Evolutionary conservation across 2,888 invertebrate species (phyloP).

Genomic region (Aelia acuminata): DNA sequence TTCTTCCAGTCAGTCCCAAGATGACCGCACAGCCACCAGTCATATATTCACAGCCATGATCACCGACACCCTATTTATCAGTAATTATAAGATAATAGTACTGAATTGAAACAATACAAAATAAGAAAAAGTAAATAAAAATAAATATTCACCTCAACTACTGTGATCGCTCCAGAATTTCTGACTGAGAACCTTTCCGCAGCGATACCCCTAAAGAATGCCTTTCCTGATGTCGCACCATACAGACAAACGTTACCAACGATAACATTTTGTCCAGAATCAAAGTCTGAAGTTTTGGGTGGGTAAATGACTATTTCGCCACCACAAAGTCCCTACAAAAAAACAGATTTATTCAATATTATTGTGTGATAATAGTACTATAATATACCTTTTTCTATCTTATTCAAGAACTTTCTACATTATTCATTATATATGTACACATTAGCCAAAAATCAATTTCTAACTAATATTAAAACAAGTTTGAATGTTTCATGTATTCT

Average conservation of each 20-base stretch:
- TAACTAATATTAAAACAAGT: no score
- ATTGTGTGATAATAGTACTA: neutral
- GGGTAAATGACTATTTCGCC: conserved; percentile 95
- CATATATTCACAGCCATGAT: conserved; percentile 99
- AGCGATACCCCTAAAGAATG: conserved; percentile 95
- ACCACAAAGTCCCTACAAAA: conserved; percentile 86
- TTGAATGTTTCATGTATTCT: no score
- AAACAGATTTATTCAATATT: neutral
- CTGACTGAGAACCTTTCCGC: conserved; percentile 99
- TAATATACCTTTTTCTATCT: no score
- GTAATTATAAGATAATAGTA: neutral
- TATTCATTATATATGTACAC: no score
- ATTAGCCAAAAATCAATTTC: no score
- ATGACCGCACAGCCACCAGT: conserved; percentile 94
- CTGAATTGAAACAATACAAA: neutral
- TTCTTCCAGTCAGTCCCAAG: conserved; percentile 94
- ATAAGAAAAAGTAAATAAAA: neutral
- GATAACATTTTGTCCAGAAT: conserved; percentile 93
- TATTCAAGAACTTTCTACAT: no score
- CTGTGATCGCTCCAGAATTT: conserved; percentile 95
- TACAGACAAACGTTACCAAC: conserved; percentile 98
- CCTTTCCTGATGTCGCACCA: conserved; percentile 95
- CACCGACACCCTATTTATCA: conserved; percentile 85
- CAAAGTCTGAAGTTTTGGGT: conserved; percentile 80
- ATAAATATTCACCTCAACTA: conserved; percentile 80